phyloP scores from a whole-genome alignment of 2,113 vertebrate genomes.

The Tetrao urogallus region DNA sequence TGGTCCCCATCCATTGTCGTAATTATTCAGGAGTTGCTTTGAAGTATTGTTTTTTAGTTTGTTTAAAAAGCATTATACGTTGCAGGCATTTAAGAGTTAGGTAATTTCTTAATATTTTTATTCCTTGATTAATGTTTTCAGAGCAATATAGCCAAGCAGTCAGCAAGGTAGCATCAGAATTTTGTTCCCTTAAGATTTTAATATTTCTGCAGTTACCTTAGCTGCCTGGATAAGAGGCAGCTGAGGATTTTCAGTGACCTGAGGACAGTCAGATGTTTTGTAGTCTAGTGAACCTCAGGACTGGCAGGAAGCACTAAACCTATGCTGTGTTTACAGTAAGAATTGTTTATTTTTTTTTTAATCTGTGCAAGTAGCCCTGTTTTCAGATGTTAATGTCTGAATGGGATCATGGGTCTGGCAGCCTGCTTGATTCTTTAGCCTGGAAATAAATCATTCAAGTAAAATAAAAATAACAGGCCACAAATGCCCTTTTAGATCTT shows the following conservation, averaged over 20 bases:
- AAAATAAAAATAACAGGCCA: neutral
- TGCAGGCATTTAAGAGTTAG: neutral
- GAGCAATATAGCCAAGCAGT: neutral
- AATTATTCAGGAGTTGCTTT: neutral
- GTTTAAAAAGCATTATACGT: neutral
- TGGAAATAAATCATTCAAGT: neutral
- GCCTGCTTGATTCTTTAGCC: neutral
- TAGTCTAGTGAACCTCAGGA: neutral
- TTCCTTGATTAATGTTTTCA: neutral
- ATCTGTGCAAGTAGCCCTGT: neutral
- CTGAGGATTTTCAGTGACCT: neutral
- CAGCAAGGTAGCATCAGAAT: neutral
- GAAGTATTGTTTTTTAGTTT: neutral
- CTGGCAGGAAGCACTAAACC: neutral
- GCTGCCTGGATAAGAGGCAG: neutral
- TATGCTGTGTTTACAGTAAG: neutral
- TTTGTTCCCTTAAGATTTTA: neutral
- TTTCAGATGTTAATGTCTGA: neutral
- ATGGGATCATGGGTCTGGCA: neutral
- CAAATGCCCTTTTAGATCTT: neutral
- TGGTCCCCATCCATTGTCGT: neutral
- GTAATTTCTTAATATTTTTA: neutral
- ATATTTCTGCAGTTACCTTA: neutral
- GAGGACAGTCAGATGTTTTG: neutral
- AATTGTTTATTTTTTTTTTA: neutral